Percentiles rank a stretch among this genome's conserved stretches.
phyloP scores from a whole-genome alignment of 2,888 invertebrate species.

The Nomada lathburiana region DNA sequence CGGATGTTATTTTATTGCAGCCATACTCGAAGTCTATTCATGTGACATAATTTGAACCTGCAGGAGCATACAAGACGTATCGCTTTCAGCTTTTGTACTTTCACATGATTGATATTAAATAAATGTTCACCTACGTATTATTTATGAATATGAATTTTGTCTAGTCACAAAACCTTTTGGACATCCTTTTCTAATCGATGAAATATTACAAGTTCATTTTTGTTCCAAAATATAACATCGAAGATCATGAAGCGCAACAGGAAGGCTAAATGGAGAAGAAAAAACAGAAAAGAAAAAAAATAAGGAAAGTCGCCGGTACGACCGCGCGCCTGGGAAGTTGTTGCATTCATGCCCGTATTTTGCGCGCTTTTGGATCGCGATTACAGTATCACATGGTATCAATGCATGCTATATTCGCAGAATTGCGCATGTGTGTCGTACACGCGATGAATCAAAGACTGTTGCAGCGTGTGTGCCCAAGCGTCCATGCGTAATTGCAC shows the following conservation, averaged over 20 bases:
- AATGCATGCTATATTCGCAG: conserved; percentile 20
- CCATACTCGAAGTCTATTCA: conserved; percentile 49
- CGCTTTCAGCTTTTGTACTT: background rate
- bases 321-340: background rate
- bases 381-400: conserved; percentile 15
- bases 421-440: background rate
- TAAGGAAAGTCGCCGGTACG: background rate
- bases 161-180: background rate
- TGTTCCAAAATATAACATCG: background rate
- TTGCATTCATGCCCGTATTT: background rate
- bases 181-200: background rate
- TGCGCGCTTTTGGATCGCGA: background rate
- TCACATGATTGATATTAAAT: background rate
- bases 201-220: no score
- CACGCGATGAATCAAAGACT: conserved; percentile 15
- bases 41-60: conserved; percentile 21
- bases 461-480: background rate
- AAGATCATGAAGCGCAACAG: background rate
- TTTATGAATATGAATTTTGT: background rate
- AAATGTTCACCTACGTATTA: background rate
- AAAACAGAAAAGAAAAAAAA: no score
- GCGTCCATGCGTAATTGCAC: background rate
- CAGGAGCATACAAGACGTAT: background rate
- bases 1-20: conserved; percentile 69
- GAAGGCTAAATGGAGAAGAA: background rate